These are phyloP conservation scores for Temnothorax curvispinosus DNA, from an alignment of 1,140 invertebrate genomes.

Conservation along the genomic window DNA sequence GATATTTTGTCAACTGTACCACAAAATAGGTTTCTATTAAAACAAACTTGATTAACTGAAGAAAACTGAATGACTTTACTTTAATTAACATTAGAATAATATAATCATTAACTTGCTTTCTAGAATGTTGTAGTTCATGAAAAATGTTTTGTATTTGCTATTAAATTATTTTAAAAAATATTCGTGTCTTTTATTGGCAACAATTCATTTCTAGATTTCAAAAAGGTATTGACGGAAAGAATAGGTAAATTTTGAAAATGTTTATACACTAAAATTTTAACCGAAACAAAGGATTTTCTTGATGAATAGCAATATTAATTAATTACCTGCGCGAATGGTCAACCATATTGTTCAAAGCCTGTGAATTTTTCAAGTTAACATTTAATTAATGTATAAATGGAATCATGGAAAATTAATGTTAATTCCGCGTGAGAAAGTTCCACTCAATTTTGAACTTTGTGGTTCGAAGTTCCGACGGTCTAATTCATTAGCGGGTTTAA, in stretches of 20 bases:
- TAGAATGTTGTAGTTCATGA: neutral
- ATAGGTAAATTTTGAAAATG: neutral
- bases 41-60: neutral
- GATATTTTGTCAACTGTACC: neutral
- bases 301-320: neutral
- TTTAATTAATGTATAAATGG: conserved; percentile 27
- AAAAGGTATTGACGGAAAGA: neutral
- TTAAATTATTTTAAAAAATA: neutral
- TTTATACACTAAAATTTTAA: neutral
- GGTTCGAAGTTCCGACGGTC: neutral
- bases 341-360: neutral
- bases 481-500: conserved; percentile 27
- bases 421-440: conserved; percentile 18
- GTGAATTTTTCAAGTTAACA: conserved; percentile 9
- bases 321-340: neutral
- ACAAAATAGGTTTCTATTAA: neutral
- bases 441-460: conserved; percentile 16
- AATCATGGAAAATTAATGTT: conserved; percentile 22
- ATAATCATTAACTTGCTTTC: neutral
- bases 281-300: neutral
- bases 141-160: neutral
- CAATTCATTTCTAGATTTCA: neutral
- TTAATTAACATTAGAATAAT: neutral
- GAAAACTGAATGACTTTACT: neutral
- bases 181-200: neutral